These are phyloP conservation scores for Chelon labrosus DNA, from an alignment of 2,797 vertebrate species.

Conservation along the genomic window DNA sequence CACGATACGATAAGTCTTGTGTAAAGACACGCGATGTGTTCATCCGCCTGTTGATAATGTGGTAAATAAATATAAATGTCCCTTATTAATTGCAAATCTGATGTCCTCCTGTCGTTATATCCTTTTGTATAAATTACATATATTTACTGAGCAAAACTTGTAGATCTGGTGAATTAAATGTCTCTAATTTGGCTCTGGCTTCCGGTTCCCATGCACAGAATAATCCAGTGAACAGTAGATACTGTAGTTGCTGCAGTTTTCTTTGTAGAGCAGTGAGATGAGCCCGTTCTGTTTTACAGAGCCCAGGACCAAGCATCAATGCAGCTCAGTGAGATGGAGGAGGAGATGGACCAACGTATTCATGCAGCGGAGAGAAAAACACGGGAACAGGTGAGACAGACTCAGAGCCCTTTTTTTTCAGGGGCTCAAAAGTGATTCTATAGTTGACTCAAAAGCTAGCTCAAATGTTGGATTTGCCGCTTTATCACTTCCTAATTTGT, in stretches of 20 bases:
- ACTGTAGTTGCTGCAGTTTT: not conserved
- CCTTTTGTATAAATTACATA: not conserved
- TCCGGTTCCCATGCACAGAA: not conserved
- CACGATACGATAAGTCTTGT: not conserved
- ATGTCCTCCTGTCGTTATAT: not conserved
- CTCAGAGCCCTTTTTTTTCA: not conserved
- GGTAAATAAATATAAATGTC: no score
- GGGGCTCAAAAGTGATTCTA: no score
- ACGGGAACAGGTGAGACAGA: slow-evolving; percentile 87
- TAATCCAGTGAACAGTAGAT: not conserved
- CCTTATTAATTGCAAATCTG: no score
- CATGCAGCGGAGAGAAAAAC: slow-evolving; percentile 89
- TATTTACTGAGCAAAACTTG: no score
- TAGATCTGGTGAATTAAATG: not conserved
- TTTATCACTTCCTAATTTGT: no score
- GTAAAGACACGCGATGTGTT: not conserved
- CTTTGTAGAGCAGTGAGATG: not conserved
- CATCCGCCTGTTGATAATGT: not conserved
- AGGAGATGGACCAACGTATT: slow-evolving; percentile 98
- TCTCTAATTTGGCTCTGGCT: not conserved
- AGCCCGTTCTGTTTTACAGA: slow-evolving; percentile 75
- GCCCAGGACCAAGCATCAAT: slow-evolving; percentile 95
- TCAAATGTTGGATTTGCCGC: no score
- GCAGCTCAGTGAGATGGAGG: slow-evolving; percentile 95
- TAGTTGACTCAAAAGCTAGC: no score